These are phyloP conservation scores for Malurus cyaneus DNA, from an alignment of 2,113 vertebrate genomes.

Conservation along the genomic window DNA sequence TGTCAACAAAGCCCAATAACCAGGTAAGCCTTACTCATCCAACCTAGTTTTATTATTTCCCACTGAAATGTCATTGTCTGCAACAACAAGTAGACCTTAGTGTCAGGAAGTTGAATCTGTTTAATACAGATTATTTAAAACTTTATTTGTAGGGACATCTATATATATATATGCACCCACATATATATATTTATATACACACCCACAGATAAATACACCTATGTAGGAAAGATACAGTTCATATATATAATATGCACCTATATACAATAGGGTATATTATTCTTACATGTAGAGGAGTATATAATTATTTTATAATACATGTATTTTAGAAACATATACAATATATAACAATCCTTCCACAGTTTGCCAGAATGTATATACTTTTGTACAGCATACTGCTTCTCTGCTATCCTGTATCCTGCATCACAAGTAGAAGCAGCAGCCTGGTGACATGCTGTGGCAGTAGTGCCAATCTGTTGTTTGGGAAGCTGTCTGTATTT, in stretches of 20 bases:
- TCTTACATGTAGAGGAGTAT: not conserved
- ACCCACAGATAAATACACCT: not conserved
- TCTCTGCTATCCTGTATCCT: not conserved
- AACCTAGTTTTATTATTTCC: not conserved
- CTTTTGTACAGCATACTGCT: not conserved
- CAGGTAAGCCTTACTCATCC: conserved; percentile 78
- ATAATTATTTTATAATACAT: not conserved
- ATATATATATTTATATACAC: not conserved
- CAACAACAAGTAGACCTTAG: not conserved
- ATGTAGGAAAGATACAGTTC: not conserved
- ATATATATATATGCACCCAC: not conserved
- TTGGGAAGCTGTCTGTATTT: not conserved
- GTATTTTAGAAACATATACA: not conserved
- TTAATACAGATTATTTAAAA: not conserved
- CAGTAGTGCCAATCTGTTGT: not conserved
- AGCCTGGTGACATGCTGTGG: not conserved
- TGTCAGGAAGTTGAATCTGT: not conserved
- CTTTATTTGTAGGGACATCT: not conserved
- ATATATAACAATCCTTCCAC: not conserved
- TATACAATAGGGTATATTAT: not conserved
- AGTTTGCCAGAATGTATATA: not conserved
- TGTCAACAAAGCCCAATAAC: conserved; percentile 87
- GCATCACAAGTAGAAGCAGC: not conserved
- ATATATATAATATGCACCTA: not conserved
- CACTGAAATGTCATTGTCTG: not conserved